Percentiles rank a stretch among this genome's conserved stretches.
Evolutionary conservation across 1,140 invertebrate genomes (phyloP).

Genomic region (Calosoma granatense): DNA sequence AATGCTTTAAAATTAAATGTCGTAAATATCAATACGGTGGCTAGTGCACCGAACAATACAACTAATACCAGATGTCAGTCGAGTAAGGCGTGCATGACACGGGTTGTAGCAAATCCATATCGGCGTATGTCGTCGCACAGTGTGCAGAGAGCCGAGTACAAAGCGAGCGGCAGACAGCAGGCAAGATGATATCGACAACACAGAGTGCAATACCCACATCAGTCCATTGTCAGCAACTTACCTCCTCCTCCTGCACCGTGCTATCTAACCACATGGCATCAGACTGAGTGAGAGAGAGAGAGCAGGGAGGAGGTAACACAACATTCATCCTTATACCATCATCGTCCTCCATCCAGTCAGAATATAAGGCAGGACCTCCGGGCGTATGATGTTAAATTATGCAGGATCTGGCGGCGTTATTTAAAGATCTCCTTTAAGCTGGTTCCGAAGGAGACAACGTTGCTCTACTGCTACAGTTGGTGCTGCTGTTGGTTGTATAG

Average conservation of each 20-base stretch:
- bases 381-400: not conserved
- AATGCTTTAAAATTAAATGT: no score
- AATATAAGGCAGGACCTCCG: not conserved
- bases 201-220: conserved; percentile 4
- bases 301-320: not conserved
- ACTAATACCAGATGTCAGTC: not conserved
- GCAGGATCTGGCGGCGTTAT: not conserved
- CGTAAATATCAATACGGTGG: no score
- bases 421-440: not conserved
- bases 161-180: not conserved
- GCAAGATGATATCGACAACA: not conserved
- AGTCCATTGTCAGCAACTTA: not conserved
- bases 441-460: not conserved
- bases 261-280: not conserved
- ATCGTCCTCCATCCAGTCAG: no score
- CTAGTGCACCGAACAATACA: no score
- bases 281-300: not conserved
- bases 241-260: no score
- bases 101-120: not conserved
- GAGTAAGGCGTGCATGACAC: not conserved
- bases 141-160: not conserved
- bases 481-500: no score
- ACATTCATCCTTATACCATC: no score
- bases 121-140: not conserved
- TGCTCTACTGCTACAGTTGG: no score